Base-by-base conservation (phyloP, 2,888 invertebrate genomes). In the Miltochrista miniata region DNA sequence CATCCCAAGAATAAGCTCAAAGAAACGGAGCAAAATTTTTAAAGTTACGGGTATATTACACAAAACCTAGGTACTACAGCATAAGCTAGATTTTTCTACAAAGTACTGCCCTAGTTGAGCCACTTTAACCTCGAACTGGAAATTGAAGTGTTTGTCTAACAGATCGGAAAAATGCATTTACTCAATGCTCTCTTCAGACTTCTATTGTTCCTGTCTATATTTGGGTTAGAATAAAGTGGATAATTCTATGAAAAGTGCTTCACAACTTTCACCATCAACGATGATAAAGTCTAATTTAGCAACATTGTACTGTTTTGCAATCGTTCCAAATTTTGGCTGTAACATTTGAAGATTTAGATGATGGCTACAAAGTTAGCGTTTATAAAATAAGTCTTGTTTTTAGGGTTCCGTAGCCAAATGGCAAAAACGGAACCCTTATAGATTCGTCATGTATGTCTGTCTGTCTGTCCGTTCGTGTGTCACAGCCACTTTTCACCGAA, bases 291-390 rank as follows among this genome's bases (percentile, higher is more conserved):
- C 18, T 5, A 24, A 24, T 4, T 24, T 24, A 24, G 18, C 2
- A 24, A 24, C 18, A 24, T 5, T 2, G 18, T 24, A 24, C 5
- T 24, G 50, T 33, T 48, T 51, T 55, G 38, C 45, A 43, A 44
- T 14, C 43, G 39, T 37, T 39, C 34, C 51, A 40, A 53, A 45
- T 42, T 37, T 47, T 24, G 35, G 39, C 48, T 53, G 40, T 64
- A 55, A 55, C 60, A 57, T 55, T 39, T 61, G 48, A 49, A 55
- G 51, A 49, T 57, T 55, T 63, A 57, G 45, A 14, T 41, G 43
- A 33, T 0, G 48, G 57, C 57, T 14, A 36, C 38, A 12, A 64
- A 51, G 50, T 13, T 10, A 10, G 55, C 64, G 57, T 24, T 24
- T 24, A 4, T 24, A 24, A 24, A 24, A 24, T 5, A 24, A 24